Evolutionary conservation across 2,888 invertebrate genomes (phyloP), one percentile per base, ranked within the genome.

Genomic region (Chrysodeixis includens): DNA sequence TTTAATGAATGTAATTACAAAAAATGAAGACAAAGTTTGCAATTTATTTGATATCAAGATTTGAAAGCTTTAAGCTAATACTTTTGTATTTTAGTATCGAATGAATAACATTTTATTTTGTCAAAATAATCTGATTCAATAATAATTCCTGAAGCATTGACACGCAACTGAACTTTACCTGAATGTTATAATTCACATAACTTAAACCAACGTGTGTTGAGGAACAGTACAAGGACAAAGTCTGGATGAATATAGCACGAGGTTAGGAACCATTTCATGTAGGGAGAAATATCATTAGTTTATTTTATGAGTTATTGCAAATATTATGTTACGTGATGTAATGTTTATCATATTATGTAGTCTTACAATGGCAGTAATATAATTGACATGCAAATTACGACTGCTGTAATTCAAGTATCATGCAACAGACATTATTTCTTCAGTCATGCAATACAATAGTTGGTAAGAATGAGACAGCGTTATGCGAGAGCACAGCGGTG

Each of bases 351-450:
- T 60, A 75, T 59, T 66, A 67, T 62, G 53, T 56, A 60, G 46
- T 62, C 46, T 77, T 59, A 65, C 74, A 76, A 79, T 63, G 62
- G 67, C 73, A 79, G 67, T 68, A 63, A 73, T 68, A 70, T 75
- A 78, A 79, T 79, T 78, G 72, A 71, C 70, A 78, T 72, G 67
- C 66, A 70, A 81, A 78, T 71, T 56, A 70, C 68, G 35, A 62
- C 61, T 71, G 60, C 62, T 62, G 66, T 74, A 51, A 58, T 55
- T 66, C 56, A 35, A 73, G 61, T 67, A 62, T 55, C 72, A 77
- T 68, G 66, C 74, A 71, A 76, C 73, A 62, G 51, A 76, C 30
- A 63, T 63, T 59, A 64, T 60, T 64, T n/a, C 58, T 66, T 64
- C 78, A 74, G 74, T 77, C 81, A 71, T 67, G 66, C 68, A 71